phyloP scores from a whole-genome alignment of 2,888 invertebrate genomes.

The Cephus pygmeus region DNA sequence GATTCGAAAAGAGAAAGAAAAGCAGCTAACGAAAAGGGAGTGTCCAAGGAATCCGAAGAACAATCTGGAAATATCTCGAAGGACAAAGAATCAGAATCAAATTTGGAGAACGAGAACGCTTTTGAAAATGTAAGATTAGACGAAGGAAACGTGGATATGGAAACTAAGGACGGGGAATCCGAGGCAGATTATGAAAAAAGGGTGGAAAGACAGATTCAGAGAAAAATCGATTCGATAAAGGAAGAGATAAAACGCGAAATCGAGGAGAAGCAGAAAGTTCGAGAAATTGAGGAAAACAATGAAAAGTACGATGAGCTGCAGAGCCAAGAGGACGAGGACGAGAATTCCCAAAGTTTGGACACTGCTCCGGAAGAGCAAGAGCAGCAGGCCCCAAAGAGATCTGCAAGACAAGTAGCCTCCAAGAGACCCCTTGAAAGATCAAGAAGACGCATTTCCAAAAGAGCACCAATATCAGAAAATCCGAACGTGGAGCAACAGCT shows the following conservation, averaged over 20 bases:
- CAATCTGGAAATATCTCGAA: background rate
- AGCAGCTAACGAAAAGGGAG: conserved; percentile 13
- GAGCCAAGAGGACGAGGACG: conserved; percentile 31
- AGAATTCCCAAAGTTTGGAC: conserved; percentile 17
- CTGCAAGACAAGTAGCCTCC: background rate
- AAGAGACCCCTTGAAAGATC: background rate
- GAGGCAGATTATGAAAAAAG: conserved; percentile 44
- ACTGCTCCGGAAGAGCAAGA: background rate
- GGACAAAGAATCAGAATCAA: background rate
- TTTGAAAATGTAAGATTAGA: background rate
- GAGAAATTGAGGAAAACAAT: conserved; percentile 49
- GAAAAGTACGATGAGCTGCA: conserved; percentile 47
- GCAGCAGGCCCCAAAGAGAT: background rate
- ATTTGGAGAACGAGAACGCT: conserved; percentile 7
- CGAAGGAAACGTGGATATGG: background rate
- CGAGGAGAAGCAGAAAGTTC: conserved; percentile 38
- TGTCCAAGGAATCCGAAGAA: conserved; percentile 12
- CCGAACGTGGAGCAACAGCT: background rate
- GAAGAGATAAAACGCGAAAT: conserved; percentile 63
- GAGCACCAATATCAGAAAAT: background rate
- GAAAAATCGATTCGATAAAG: conserved; percentile 61
- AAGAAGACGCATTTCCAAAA: background rate
- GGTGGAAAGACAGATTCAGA: conserved; percentile 58
- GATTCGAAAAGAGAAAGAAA: conserved; percentile 9
- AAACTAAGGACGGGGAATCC: conserved; percentile 23